phyloP scores from a whole-genome alignment of 1,140 invertebrate genomes.

The Conus betulinus region DNA sequence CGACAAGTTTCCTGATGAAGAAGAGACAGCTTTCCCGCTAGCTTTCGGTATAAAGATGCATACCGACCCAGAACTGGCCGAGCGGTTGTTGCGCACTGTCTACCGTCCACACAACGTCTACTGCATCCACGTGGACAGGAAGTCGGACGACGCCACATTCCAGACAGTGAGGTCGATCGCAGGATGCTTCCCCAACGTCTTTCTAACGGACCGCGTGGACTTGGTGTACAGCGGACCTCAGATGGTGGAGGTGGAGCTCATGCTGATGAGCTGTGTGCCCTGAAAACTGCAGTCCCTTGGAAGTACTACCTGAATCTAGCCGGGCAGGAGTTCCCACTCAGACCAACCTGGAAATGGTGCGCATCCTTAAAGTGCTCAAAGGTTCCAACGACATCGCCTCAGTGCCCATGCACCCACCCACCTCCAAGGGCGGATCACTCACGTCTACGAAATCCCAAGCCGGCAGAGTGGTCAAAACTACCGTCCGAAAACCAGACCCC shows the following conservation, averaged over 20 bases:
- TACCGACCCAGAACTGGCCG: constrained; percentile 58
- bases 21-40: constrained; percentile 65
- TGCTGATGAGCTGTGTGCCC: constrained; percentile 42
- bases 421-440: constrained; percentile 38
- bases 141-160: constrained; percentile 44
- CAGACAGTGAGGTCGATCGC: constrained; percentile 54
- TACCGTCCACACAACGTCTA: constrained; percentile 74
- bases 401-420: constrained; percentile 42
- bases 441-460: constrained; percentile 32
- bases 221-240: constrained; percentile 54
- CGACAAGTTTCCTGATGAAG: background rate
- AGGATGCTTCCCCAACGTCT: constrained; percentile 60
- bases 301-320: constrained; percentile 71
- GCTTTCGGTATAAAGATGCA: constrained; percentile 66
- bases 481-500: constrained; percentile 43
- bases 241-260: constrained; percentile 28
- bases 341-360: constrained; percentile 67
- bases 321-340: constrained; percentile 68
- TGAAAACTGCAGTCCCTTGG: constrained; percentile 52
- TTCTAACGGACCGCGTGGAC: constrained; percentile 44
- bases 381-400: constrained; percentile 65
- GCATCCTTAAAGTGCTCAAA: constrained; percentile 57
- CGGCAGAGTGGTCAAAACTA: constrained; percentile 42
- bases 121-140: constrained; percentile 72
- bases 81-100: constrained; percentile 68